Conservation (phyloP, 2,113 vertebrate species). For the Pagrus major region DNA sequence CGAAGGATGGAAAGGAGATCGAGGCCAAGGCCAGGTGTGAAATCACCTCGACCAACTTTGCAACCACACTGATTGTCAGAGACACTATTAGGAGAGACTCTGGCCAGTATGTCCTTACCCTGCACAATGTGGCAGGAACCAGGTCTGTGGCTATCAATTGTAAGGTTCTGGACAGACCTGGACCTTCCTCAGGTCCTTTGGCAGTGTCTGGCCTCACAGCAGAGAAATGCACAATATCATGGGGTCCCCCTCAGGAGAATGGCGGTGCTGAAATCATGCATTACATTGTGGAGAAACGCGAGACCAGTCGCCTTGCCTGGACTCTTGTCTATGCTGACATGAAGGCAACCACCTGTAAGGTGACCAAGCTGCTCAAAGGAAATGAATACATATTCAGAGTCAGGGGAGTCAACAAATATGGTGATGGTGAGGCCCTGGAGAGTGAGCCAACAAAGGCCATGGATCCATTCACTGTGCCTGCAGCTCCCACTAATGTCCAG, state of each 20-base stretch:
- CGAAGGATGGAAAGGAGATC: slow-evolving; percentile 95
- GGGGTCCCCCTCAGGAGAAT: slow-evolving; percentile 96
- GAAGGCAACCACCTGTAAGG: slow-evolving; percentile 95
- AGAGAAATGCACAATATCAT: slow-evolving; percentile 94
- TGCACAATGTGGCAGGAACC: slow-evolving; percentile 96
- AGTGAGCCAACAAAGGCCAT: slow-evolving; percentile 91
- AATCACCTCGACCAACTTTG: slow-evolving; percentile 90
- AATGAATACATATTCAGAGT: slow-evolving; percentile 99
- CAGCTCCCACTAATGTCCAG: slow-evolving; percentile 92
- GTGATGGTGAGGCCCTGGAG: slow-evolving; percentile 93
- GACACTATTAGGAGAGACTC: slow-evolving; percentile 94
- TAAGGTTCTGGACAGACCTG: slow-evolving; percentile 97
- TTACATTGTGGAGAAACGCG: slow-evolving; percentile 97
- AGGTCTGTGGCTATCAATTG: slow-evolving; percentile 92
- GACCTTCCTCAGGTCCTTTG: slow-evolving; percentile 94
- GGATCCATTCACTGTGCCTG: slow-evolving; percentile 94
- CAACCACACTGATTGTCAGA: slow-evolving; percentile 89
- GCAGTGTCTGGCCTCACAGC: slow-evolving; percentile 91
- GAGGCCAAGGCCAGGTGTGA: slow-evolving; percentile 94
- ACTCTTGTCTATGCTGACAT: slow-evolving; percentile 94
- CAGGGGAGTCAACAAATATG: slow-evolving; percentile 95
- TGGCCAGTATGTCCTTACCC: slow-evolving; percentile 94
- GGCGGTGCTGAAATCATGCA: slow-evolving; percentile 96
- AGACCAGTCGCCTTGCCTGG: slow-evolving; percentile 97
- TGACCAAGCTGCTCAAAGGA: slow-evolving; percentile 95